Percentiles rank a stretch among this genome's conserved stretches.
phyloP scores from a whole-genome alignment of 1,140 invertebrate genomes.

The Bombyx mori region DNA sequence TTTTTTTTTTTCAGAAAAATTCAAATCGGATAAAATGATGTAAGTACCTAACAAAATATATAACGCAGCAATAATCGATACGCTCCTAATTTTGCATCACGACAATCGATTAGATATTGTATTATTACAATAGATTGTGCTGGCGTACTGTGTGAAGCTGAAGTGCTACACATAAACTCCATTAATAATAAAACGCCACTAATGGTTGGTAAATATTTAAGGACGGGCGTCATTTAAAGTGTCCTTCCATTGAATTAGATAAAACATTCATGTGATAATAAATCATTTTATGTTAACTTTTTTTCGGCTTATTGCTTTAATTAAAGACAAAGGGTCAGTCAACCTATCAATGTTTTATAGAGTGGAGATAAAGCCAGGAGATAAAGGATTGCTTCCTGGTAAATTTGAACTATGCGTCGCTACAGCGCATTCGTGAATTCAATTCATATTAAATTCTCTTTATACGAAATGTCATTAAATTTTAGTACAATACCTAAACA shows the following conservation, averaged over 20 bases:
- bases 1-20: too few relatives aligned
- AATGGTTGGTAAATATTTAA: conserved; percentile 20
- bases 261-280: conserved; percentile 7
- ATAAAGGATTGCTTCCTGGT: too few relatives aligned
- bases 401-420: too few relatives aligned
- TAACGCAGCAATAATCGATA: too few relatives aligned
- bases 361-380: too few relatives aligned
- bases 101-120: conserved; percentile 5
- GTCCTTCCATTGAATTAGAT: conserved; percentile 7
- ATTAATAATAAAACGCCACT: conserved; percentile 15
- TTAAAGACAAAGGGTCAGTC: conserved; percentile 4
- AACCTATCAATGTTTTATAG: conserved; percentile 3
- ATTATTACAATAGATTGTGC: conserved; percentile 10
- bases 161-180: conserved; percentile 18
- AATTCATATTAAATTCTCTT: too few relatives aligned
- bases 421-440: too few relatives aligned
- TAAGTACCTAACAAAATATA: too few relatives aligned
- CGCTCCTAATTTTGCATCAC: neutral
- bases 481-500: too few relatives aligned
- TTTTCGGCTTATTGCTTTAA: conserved; percentile 8
- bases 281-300: conserved; percentile 1
- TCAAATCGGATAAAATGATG: too few relatives aligned
- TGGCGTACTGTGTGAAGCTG: conserved; percentile 8
- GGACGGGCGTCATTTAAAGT: conserved; percentile 7
- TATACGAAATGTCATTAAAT: too few relatives aligned